These are phyloP conservation scores for Astatoreochromis straeleni DNA, from an alignment of 2,113 vertebrate genomes.

Conservation along the genomic window DNA sequence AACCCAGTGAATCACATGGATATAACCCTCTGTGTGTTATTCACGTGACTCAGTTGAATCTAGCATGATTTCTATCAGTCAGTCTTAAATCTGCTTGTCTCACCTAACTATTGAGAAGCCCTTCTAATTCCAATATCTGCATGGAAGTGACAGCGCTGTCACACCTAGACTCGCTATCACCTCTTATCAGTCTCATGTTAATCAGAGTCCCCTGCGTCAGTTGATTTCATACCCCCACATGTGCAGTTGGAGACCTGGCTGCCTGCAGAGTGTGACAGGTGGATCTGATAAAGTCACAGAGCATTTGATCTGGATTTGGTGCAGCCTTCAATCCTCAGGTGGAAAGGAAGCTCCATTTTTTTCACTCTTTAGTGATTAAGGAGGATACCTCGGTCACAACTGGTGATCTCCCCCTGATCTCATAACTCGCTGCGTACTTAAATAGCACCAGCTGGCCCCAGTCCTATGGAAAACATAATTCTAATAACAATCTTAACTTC, in stretches of 20 bases:
- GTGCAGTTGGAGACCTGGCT: neutral
- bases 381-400: neutral
- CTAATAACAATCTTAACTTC: neutral
- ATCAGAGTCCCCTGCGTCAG: neutral
- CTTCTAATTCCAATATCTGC: neutral
- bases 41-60: neutral
- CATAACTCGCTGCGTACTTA: neutral
- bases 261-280: neutral
- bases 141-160: neutral
- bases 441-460: neutral
- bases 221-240: neutral
- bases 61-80: neutral
- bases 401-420: neutral
- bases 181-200: neutral
- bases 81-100: neutral
- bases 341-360: neutral
- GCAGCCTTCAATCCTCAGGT: neutral
- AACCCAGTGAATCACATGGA: neutral
- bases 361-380: neutral
- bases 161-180: neutral
- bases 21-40: neutral
- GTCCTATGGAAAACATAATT: neutral
- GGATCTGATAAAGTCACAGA: constrained; percentile 1
- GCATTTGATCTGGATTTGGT: neutral
- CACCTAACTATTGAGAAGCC: neutral